phyloP scores from a whole-genome alignment of 2,888 invertebrate species.

The Salticus scenicus region DNA sequence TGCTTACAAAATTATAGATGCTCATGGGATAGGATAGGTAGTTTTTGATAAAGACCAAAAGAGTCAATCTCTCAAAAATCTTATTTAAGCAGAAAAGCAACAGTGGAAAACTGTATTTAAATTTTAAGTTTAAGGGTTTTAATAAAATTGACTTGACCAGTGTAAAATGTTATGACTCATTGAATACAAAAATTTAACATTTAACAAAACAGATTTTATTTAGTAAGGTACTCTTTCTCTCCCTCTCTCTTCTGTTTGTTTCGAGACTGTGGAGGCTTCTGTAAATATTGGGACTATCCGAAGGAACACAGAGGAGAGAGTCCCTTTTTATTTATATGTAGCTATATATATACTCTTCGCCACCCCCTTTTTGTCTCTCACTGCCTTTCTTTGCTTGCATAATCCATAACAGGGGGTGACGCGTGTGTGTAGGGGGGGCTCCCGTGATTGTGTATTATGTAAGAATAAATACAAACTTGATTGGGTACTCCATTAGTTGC shows the following conservation, averaged over 20 bases:
- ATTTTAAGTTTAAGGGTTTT: no score
- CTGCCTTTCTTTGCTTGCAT: conserved; percentile 69
- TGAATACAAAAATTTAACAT: no score
- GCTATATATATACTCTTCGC: conserved; percentile 56
- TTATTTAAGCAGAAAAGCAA: no score
- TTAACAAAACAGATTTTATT: no score
- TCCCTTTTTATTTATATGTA: conserved; percentile 58
- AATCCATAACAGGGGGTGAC: conserved; percentile 65
- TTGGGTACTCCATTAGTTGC: conserved; percentile 71
- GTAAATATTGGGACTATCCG: conserved; percentile 70
- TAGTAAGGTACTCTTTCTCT: conserved; percentile 5
- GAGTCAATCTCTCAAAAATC: no score
- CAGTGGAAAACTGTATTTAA: no score
- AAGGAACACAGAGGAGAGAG: conserved; percentile 50
- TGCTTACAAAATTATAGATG: no score
- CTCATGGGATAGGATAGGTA: no score
- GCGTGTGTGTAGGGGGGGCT: conserved; percentile 17
- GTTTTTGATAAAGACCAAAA: no score
- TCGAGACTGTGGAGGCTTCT: conserved; percentile 62
- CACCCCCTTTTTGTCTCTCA: conserved; percentile 31
- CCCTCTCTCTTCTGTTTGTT: conserved; percentile 64
- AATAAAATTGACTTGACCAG: no score
- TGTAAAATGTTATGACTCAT: no score
- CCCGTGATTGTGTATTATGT: conserved; percentile 71
- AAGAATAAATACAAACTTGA: conserved; percentile 72